Evolutionary conservation across 2,113 vertebrate species (phyloP).

Genomic region (Rhombomys opimus): DNA sequence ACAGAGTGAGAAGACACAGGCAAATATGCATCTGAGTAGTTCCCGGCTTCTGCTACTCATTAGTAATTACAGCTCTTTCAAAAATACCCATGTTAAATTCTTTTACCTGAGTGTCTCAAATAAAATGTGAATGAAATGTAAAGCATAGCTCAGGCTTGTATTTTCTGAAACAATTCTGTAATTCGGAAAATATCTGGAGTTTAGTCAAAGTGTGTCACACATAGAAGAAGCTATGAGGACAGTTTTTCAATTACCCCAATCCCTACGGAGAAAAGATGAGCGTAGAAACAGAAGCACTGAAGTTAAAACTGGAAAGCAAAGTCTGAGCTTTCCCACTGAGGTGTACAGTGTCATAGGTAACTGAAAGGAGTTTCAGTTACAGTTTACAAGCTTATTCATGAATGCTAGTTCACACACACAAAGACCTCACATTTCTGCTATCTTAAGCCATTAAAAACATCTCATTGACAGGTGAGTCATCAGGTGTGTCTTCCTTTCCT

Average conservation of each 20-base stretch:
- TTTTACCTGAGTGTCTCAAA: constrained; percentile 14
- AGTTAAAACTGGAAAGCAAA: background rate
- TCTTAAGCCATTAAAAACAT: background rate
- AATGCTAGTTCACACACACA: background rate
- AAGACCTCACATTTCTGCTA: background rate
- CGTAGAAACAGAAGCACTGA: background rate
- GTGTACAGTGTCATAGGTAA: background rate
- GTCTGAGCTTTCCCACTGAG: background rate
- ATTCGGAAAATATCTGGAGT: constrained; percentile 4
- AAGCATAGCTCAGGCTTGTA: background rate
- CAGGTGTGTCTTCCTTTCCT: too few relatives aligned
- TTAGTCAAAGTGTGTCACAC: background rate
- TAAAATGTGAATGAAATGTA: constrained; percentile 9
- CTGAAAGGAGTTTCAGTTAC: background rate
- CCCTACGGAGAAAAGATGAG: background rate
- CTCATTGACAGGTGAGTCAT: background rate
- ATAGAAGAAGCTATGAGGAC: background rate
- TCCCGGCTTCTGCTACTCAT: background rate
- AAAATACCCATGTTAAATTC: background rate
- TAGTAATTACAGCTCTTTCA: background rate
- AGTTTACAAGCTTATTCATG: background rate
- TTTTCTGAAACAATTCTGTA: constrained; percentile 26
- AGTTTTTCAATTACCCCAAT: background rate
- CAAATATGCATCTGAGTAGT: background rate
- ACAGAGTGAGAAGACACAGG: background rate